A percentile compares a stretch with the other conserved stretches of the same genome.
Conservation (phyloP, 92 coral and sea anemone genomes). For the Phenganax marumi region DNA sequence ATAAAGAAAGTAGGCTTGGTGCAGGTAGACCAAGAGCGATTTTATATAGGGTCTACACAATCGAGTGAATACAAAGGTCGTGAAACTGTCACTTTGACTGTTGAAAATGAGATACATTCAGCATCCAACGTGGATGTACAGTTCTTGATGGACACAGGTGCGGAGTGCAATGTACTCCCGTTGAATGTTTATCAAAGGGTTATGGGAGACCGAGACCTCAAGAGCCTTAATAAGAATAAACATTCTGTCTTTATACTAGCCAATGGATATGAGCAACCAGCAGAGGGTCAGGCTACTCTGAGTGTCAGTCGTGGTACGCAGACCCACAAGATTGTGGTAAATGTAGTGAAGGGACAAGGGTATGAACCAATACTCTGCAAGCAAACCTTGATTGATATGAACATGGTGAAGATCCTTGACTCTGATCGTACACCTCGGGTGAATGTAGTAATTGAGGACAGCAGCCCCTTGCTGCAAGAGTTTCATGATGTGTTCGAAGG, state of each 20-base stretch:
- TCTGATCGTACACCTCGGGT: constrained; percentile 24
- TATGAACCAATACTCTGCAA: constrained; percentile 57
- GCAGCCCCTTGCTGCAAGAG: constrained; percentile 36
- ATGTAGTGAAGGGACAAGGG: constrained; percentile 43
- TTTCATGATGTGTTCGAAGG: too few relatives aligned
- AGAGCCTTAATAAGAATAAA: background rate
- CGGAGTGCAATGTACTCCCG: constrained; percentile 52
- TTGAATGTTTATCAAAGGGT: constrained; percentile 42
- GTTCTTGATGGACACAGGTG: constrained; percentile 57
- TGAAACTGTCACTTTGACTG: constrained; percentile 46
- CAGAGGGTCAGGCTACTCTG: constrained; percentile 46
- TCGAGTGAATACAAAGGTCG: constrained; percentile 23
- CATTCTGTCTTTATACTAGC: constrained; percentile 52
- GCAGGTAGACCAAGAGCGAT: constrained; percentile 45
- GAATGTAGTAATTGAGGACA: constrained; percentile 20
- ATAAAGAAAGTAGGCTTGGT: constrained; percentile 15
- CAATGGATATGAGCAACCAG: constrained; percentile 57
- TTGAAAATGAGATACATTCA: constrained; percentile 7
- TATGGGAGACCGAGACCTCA: constrained; percentile 23
- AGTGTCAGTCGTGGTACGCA: constrained; percentile 33
- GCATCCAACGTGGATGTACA: constrained; percentile 27
- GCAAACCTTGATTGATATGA: constrained; percentile 58
- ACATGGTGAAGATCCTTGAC: constrained; percentile 39
- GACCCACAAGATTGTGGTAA: constrained; percentile 47
- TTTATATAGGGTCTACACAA: constrained; percentile 35